Base-by-base conservation (phyloP, 2,113 vertebrate genomes). In the Hippocampus guttulatus region DNA sequence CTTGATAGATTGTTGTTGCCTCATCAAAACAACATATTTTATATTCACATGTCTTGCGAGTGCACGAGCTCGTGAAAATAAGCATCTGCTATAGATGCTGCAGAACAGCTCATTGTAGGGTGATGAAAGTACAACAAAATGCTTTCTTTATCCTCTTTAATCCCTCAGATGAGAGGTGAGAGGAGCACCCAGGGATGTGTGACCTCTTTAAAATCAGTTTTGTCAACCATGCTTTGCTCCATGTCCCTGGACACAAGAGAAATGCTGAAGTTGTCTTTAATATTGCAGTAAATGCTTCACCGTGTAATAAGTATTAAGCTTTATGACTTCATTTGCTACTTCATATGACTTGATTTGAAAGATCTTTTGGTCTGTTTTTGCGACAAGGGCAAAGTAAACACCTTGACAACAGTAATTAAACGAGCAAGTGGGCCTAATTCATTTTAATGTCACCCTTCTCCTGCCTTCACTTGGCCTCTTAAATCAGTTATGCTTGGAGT, bases 341-440 rank as follows among this genome's bases (percentile, higher is more conserved):
- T 80, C 38, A 68, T 60, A 84, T 58, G 77, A 69, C 68, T 70
- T 73, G 69, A 12, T 63, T 65, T 84, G 76, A 88, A 68, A 75
- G 76, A 81, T 84, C 64, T 71, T 77, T 76, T 64, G 71, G 68
- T 86, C 82, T 81, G 70, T 67, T 83, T 84, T 79, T 68, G 73
- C 73, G 78, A 82, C 79, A 86, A 88, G 85, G 87, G 75, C 81
- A 64, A 87, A 78, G 80, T 77, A 86, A 89, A 85, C 84, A 90
- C 86, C 86, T 89, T 90, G 83, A 87, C 77, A 87, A 71, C 74
- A 78, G 77, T 85, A 86, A 89, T 89, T 87, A 86, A 86, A 88
- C 86, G 80, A 75, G 80, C 78, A 82, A 62, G 78, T 69, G 71
- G 69, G 79, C 75, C 80, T 84, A 81, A 84, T 83, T 88, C 75